These are phyloP conservation scores for Globodera rostochiensis DNA, from an alignment of 1,140 invertebrate genomes.

Conservation along the genomic window DNA sequence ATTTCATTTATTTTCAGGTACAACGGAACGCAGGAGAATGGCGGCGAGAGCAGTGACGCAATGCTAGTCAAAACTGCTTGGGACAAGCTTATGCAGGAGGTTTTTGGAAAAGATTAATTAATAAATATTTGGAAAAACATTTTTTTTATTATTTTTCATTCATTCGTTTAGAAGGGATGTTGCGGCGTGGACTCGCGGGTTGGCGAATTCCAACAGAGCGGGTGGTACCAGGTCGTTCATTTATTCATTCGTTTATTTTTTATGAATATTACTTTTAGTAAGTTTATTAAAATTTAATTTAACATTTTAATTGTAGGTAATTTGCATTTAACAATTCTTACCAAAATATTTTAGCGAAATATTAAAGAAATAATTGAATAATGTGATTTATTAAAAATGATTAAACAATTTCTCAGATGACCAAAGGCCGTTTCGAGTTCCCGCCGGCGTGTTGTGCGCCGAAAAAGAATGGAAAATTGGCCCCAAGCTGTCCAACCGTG, in stretches of 20 bases:
- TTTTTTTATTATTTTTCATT: background rate
- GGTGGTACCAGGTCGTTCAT: conserved; percentile 52
- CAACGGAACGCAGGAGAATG: conserved; percentile 54
- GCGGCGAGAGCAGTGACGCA: conserved; percentile 32
- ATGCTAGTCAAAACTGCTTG: conserved; percentile 61
- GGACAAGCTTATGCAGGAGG: conserved; percentile 65
- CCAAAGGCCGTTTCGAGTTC: conserved; percentile 44
- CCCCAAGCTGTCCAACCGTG: conserved; percentile 56
- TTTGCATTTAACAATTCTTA: too few species aligned
- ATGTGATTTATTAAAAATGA: too few species aligned
- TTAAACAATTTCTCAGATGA: background rate
- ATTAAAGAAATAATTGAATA: too few species aligned
- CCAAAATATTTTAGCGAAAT: too few species aligned
- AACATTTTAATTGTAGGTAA: too few species aligned
- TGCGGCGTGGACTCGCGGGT: conserved; percentile 62
- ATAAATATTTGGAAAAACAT: background rate
- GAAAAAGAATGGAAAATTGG: conserved; percentile 53
- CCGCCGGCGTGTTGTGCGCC: conserved; percentile 64
- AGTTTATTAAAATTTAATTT: too few species aligned
- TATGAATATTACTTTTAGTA: background rate
- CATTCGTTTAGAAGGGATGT: conserved; percentile 55
- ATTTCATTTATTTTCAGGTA: conserved; percentile 41
- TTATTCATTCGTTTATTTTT: background rate
- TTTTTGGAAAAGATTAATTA: conserved; percentile 10
- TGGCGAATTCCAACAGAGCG: conserved; percentile 61